Evolutionary conservation across 2,797 vertebrate species (phyloP).

Genomic region (Gambelia wislizenii): DNA sequence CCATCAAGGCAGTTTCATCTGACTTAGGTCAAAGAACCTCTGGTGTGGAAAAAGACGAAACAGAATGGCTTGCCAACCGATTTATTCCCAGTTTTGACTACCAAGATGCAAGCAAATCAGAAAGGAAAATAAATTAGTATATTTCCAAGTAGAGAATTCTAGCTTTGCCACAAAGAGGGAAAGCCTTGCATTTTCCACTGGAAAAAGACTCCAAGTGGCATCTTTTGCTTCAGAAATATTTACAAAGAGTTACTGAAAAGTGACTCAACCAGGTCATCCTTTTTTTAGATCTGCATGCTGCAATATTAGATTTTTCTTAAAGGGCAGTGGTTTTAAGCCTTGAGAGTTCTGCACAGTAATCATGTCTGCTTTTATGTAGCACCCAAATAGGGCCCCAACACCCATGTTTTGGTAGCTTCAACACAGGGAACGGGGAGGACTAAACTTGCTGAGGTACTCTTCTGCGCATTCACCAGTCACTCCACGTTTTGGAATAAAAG

Average conservation of each 20-base stretch:
- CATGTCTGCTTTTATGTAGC: neutral
- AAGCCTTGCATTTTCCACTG: neutral
- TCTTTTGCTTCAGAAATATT: neutral
- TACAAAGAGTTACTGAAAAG: neutral
- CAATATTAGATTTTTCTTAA: neutral
- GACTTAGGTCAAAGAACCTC: too few relatives aligned
- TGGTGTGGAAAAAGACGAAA: too few relatives aligned
- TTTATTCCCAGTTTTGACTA: too few relatives aligned
- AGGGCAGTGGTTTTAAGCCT: neutral
- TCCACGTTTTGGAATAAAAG: neutral
- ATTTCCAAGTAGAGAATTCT: neutral
- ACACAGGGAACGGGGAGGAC: neutral
- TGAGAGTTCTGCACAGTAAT: neutral
- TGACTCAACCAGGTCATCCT: neutral
- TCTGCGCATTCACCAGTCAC: too few relatives aligned
- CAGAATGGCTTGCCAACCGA: too few relatives aligned
- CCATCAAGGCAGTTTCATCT: too few relatives aligned
- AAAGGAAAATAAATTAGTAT: neutral
- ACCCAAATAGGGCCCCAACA: neutral
- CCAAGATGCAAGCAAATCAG: neutral
- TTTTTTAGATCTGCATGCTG: neutral
- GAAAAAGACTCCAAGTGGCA: too few relatives aligned
- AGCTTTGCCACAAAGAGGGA: neutral
- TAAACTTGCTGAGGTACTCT: accelerated
- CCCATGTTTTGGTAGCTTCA: neutral